These are phyloP conservation scores for Chirona hameri DNA, from an alignment of 2,888 invertebrate species.

Conservation along the genomic window DNA sequence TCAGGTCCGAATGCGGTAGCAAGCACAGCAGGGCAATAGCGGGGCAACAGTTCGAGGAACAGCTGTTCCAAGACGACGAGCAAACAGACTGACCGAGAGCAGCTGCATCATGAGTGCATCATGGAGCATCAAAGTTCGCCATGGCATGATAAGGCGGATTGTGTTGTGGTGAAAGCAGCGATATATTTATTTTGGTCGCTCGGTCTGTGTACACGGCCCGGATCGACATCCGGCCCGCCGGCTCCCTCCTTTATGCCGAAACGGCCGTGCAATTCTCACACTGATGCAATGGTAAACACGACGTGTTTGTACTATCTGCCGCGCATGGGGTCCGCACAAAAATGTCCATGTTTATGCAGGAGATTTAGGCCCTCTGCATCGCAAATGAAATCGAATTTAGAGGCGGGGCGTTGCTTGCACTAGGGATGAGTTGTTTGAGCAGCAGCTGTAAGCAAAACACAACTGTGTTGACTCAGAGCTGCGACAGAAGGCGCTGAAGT, in stretches of 20 bases:
- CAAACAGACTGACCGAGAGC: too few species aligned
- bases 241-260: background rate
- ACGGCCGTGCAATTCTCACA: background rate
- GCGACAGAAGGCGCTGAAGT: background rate
- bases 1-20: too few species aligned
- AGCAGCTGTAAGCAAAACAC: slow-evolving; percentile 22
- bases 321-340: slow-evolving; percentile 27
- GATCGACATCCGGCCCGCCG: background rate
- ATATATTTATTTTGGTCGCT: too few species aligned
- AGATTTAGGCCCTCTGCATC: slow-evolving; percentile 12
- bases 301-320: background rate
- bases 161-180: too few species aligned
- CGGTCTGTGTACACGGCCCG: background rate
- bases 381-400: slow-evolving; percentile 28
- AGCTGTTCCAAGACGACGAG: too few species aligned
- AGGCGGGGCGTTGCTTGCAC: slow-evolving; percentile 1
- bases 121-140: too few species aligned
- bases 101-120: too few species aligned
- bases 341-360: slow-evolving; percentile 3
- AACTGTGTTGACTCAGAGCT: slow-evolving; percentile 12
- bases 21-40: too few species aligned
- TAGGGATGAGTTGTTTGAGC: slow-evolving; percentile 24
- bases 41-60: too few species aligned
- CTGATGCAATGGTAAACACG: slow-evolving; percentile 5
- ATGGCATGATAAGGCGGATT: too few species aligned